Evolutionary conservation across 1,140 invertebrate genomes (phyloP).

Genomic region (Bombus cullumanus): DNA sequence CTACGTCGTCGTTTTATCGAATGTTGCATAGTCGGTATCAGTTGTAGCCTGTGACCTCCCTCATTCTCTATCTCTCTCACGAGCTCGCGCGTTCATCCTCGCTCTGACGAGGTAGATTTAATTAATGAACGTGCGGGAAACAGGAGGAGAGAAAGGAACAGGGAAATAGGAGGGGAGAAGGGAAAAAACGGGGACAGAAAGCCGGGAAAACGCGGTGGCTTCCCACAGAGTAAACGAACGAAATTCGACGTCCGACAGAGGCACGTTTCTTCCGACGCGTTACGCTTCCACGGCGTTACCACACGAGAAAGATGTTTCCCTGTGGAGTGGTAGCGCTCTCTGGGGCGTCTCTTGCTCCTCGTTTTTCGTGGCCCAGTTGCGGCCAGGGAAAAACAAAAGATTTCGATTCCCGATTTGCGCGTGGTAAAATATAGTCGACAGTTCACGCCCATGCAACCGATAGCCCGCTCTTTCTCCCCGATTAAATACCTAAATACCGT

Average conservation of each 20-base stretch:
- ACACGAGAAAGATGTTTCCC: conserved; percentile 29
- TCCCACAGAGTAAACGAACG: conserved; percentile 47
- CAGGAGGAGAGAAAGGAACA: neutral
- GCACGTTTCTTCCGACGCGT: conserved; percentile 35
- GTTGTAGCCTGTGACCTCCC: neutral
- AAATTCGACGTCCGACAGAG: conserved; percentile 48
- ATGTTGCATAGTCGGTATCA: neutral
- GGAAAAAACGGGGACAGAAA: neutral
- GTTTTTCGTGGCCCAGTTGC: conserved; percentile 37
- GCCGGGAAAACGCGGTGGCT: conserved; percentile 6
- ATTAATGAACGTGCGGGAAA: conserved; percentile 29
- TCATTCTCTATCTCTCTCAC: neutral
- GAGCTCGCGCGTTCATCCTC: neutral
- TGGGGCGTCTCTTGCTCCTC: conserved; percentile 1
- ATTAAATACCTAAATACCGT: conserved; percentile 79
- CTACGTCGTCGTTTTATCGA: neutral
- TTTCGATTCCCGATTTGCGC: conserved; percentile 35
- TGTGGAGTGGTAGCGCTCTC: neutral
- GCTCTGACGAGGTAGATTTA: conserved; percentile 16
- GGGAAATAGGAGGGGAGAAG: neutral
- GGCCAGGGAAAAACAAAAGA: conserved; percentile 50
- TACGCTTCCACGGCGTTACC: conserved; percentile 14
- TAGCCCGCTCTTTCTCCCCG: conserved; percentile 48
- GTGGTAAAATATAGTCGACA: conserved; percentile 74
- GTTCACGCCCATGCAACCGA: conserved; percentile 74